phyloP scores from a whole-genome alignment of 2,113 vertebrate species.

The Hassar affinis region DNA sequence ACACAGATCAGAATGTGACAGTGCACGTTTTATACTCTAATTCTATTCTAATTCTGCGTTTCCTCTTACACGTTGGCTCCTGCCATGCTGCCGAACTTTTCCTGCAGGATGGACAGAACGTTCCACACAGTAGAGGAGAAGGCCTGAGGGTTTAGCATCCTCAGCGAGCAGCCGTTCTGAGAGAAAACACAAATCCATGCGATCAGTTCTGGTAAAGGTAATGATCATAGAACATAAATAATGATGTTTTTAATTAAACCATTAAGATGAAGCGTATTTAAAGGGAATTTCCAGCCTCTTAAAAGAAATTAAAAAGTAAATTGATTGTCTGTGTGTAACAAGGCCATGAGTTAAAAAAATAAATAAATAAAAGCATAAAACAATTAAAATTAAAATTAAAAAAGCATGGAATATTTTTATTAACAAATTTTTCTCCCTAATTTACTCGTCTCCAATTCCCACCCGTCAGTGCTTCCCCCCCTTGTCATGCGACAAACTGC shows the following conservation, averaged over 20 bases:
- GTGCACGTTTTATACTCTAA: neutral
- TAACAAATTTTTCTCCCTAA: too few relatives aligned
- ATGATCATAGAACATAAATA: neutral
- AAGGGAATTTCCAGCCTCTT: too few relatives aligned
- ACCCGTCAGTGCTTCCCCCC: too few relatives aligned
- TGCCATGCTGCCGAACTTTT: slow-evolving; percentile 91
- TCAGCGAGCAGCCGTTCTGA: slow-evolving; percentile 87
- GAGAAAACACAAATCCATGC: neutral
- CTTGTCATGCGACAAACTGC: too few relatives aligned
- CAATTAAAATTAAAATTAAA: too few relatives aligned
- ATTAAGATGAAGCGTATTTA: neutral
- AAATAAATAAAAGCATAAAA: too few relatives aligned
- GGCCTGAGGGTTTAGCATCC: slow-evolving; percentile 89
- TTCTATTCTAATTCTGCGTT: neutral
- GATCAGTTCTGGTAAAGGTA: neutral
- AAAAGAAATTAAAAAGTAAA: too few relatives aligned
- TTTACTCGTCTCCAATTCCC: too few relatives aligned
- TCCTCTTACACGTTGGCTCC: slow-evolving; percentile 83
- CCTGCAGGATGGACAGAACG: slow-evolving; percentile 88
- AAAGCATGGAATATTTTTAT: too few relatives aligned
- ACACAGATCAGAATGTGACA: neutral
- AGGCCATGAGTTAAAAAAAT: too few relatives aligned
- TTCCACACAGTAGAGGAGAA: slow-evolving; percentile 88
- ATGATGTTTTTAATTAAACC: neutral
- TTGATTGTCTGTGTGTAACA: too few relatives aligned